phyloP scores from a whole-genome alignment of 2,888 invertebrate species.

The Electrophaes corylata region DNA sequence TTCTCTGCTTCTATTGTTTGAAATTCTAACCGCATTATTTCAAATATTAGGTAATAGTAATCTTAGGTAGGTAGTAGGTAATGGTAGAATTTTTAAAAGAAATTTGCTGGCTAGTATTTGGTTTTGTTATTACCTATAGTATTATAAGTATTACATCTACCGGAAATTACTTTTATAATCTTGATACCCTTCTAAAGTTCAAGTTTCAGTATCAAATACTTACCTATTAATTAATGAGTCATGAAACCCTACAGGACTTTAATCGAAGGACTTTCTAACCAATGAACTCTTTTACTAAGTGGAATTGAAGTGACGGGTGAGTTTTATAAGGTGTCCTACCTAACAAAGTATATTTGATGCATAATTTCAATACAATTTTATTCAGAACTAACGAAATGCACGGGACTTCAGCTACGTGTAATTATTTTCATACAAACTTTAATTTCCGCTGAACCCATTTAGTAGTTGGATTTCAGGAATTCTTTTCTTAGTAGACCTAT shows the following conservation, averaged over 20 bases:
- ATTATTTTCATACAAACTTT: too few relatives aligned
- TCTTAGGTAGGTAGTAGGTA: too few relatives aligned
- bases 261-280: slow-evolving; percentile 13
- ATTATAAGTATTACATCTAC: background rate
- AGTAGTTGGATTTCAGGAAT: too few relatives aligned
- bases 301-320: background rate
- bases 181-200: background rate
- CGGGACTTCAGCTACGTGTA: too few relatives aligned
- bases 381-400: too few relatives aligned
- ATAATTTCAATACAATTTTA: too few relatives aligned
- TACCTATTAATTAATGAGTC: slow-evolving; percentile 14
- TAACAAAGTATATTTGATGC: too few relatives aligned
- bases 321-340: background rate
- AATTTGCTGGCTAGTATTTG: background rate
- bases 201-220: slow-evolving; percentile 20
- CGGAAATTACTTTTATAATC: background rate
- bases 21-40: background rate
- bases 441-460: too few relatives aligned
- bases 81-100: too few relatives aligned
- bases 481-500: too few relatives aligned
- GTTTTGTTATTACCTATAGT: too few relatives aligned
- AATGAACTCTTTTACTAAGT: background rate
- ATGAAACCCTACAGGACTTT: slow-evolving; percentile 17
- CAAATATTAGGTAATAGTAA: background rate
- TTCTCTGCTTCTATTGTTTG: background rate